A percentile compares a stretch with the other conserved stretches of the same genome.
phyloP scores from a whole-genome alignment of 2,888 invertebrate species.

The Phania funesta region DNA sequence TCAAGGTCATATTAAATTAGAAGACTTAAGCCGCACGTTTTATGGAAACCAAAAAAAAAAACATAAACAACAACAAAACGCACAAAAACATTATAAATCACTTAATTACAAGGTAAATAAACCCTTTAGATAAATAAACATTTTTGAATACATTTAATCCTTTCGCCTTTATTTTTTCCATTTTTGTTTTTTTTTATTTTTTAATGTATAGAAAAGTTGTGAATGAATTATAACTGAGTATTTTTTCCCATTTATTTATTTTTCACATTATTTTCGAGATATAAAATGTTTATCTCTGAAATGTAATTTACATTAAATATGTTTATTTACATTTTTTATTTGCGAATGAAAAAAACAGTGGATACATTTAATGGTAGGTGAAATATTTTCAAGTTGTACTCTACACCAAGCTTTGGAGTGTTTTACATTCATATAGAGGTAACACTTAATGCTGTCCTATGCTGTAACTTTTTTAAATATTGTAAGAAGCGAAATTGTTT shows the following conservation, averaged over 20 bases:
- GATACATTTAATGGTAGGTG: neutral
- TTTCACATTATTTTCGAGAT: neutral
- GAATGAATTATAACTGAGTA: slow-evolving; percentile 32
- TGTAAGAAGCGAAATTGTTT: too few species aligned
- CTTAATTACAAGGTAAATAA: slow-evolving; percentile 65
- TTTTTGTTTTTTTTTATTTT: neutral
- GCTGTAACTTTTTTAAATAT: too few species aligned
- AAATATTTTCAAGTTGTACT: neutral
- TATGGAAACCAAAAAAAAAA: slow-evolving; percentile 8
- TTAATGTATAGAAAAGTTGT: slow-evolving; percentile 42
- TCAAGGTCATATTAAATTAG: slow-evolving; percentile 65
- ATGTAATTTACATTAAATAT: slow-evolving; percentile 70
- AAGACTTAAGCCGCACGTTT: slow-evolving; percentile 29
- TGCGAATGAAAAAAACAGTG: neutral
- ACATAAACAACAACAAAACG: neutral
- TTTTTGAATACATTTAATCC: slow-evolving; percentile 61
- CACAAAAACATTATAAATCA: slow-evolving; percentile 51
- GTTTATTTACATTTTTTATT: slow-evolving; percentile 53
- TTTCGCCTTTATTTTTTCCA: slow-evolving; percentile 28
- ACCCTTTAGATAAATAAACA: slow-evolving; percentile 54
- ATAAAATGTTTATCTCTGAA: slow-evolving; percentile 68
- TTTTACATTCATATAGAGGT: too few species aligned
- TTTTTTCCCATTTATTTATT: neutral
- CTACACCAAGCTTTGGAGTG: too few species aligned
- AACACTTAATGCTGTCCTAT: too few species aligned